phyloP scores from a whole-genome alignment of 2,797 vertebrate species.

The Platyrinchus mystaceus region DNA sequence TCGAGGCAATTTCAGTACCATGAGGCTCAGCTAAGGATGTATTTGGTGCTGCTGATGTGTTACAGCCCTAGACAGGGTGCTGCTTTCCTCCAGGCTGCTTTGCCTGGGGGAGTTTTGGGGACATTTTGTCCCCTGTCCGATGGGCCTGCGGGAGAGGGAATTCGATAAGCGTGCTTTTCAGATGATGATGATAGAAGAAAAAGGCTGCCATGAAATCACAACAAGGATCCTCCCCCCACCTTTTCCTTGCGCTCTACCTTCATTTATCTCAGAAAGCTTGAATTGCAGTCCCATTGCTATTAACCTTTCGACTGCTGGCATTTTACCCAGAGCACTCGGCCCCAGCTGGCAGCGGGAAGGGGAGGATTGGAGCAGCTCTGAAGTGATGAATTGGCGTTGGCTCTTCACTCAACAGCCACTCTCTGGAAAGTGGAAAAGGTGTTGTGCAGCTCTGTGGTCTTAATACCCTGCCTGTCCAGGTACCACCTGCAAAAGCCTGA shows the following conservation, averaged over 20 bases:
- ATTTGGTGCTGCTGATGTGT: conserved; percentile 24
- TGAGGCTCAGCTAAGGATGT: not conserved
- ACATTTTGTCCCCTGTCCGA: not conserved
- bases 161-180: accelerated
- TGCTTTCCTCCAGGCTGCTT: not conserved
- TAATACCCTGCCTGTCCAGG: not conserved
- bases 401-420: not conserved
- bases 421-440: not conserved
- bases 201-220: not conserved
- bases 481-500: not conserved
- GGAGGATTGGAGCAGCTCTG: not conserved
- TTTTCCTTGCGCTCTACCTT: not conserved
- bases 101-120: not conserved
- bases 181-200: not conserved
- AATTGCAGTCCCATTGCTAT: conserved; percentile 42
- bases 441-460: not conserved
- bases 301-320: conserved; percentile 53
- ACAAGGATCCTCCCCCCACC: not conserved
- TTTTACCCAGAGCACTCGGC: not conserved
- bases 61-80: not conserved
- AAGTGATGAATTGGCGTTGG: not conserved
- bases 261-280: not conserved
- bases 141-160: not conserved
- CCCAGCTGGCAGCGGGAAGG: not conserved
- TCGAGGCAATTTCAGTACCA: not conserved